Percentiles rank a stretch among this genome's conserved stretches.
phyloP scores from a whole-genome alignment of 2,797 vertebrate genomes.

The Bufotes viridis region DNA sequence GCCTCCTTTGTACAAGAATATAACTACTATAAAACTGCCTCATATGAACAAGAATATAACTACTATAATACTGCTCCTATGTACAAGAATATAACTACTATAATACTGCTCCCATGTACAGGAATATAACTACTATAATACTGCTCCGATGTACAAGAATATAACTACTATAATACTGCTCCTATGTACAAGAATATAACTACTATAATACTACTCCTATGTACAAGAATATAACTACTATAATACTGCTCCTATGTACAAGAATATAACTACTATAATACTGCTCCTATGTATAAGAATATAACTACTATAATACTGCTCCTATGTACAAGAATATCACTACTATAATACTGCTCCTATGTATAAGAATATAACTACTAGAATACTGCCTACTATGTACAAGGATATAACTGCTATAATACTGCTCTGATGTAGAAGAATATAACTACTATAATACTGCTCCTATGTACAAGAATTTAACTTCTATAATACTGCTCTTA shows the following conservation, averaged over 20 bases:
- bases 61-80: no score
- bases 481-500: neutral
- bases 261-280: constrained; percentile 16
- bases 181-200: neutral
- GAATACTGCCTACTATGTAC: neutral
- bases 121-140: constrained; percentile 13
- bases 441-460: constrained; percentile 10
- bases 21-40: no score
- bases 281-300: neutral
- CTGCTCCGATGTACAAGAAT: constrained; percentile 5
- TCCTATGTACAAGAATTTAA: constrained; percentile 6
- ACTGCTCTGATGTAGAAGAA: neutral
- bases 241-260: constrained; percentile 4
- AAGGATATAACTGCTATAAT: constrained; percentile 3
- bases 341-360: constrained; percentile 2
- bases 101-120: neutral
- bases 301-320: constrained; percentile 2
- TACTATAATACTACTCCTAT: constrained; percentile 5
- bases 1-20: no score
- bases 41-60: no score
- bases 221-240: constrained; percentile 5
- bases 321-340: constrained; percentile 12
- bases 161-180: constrained; percentile 2
- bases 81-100: no score
- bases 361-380: neutral